Evolutionary conservation across 2,113 vertebrate species (phyloP).

Genomic region (Malurus cyaneus): DNA sequence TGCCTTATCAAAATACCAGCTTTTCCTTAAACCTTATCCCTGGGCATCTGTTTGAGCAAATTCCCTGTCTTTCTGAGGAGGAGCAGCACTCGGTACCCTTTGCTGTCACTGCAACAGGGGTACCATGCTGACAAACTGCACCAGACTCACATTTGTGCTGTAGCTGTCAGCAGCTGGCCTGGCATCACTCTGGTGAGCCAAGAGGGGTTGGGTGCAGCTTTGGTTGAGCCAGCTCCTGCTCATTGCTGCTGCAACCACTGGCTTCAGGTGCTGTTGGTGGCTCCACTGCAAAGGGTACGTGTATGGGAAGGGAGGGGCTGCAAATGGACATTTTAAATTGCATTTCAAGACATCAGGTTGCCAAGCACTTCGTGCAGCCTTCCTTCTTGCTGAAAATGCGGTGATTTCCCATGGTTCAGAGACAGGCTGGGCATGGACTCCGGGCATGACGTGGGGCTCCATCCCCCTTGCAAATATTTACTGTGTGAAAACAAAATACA

Average conservation of each 20-base stretch:
- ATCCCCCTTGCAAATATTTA: background rate
- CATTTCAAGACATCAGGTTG: background rate
- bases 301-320: background rate
- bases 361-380: background rate
- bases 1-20: background rate
- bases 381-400: background rate
- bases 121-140: background rate
- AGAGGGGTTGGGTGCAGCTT: background rate
- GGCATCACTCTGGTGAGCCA: background rate
- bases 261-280: background rate
- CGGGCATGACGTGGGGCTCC: fast-evolving
- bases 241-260: fast-evolving
- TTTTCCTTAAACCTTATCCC: background rate
- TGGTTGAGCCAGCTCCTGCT: background rate
- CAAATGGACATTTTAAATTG: background rate
- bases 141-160: fast-evolving
- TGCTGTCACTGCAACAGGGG: fast-evolving
- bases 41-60: background rate
- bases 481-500: background rate
- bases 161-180: background rate
- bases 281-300: fast-evolving
- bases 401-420: background rate
- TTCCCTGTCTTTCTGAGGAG: background rate
- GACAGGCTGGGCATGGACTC: background rate
- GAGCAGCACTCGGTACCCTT: background rate